Base-by-base conservation (phyloP, 2,888 invertebrate genomes). In the Altica lythri region DNA sequence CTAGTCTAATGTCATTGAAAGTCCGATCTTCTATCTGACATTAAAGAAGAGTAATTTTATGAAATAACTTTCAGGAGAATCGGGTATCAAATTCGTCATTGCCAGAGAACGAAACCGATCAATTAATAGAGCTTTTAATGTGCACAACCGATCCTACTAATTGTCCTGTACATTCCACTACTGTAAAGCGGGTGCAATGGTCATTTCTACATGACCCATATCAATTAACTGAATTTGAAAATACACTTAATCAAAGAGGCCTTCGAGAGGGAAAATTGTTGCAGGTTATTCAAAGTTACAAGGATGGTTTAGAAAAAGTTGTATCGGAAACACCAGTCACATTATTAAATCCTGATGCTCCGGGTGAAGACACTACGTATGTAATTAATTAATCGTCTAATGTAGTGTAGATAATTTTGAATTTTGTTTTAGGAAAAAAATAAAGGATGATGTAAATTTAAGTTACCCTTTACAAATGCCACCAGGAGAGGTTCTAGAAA, bases 191-290 rank as follows among this genome's bases (percentile, higher is more conserved):
- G 68, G 18, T 37, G 4, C 71, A 72, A 44, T 96, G 95, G 95
- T 80, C 84, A 42, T 92, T 89, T 68, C 86, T 87, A 67, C 81
- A 86, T 65, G 83, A 83, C 2, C 77, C 79, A 48, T 86, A 89
- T 27, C 86, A 91, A 61, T 73, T 96, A 2, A 85, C 90, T 8
- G 78, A 80, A 5, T 79, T 98, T 1, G 81, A 92, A 12, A 79
- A 81, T 30, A 77, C 85, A 0, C 80, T 97, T 9, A 96, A 93
- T 78, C 84, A 85, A 35, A 81, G 96, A 6, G 98, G 98, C 0
- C 72, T 85, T 48, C 80, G 97, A 2, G 98, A 98, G 75, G 81
- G 83, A 10, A 86, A 89, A 38, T 80, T 98, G 18, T 80, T 84
- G 12, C 84, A 87, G 55, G 80, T 83, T 43, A 76, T 97, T 6